Percentiles rank a stretch among this genome's conserved stretches.
phyloP scores from a whole-genome alignment of 2,888 invertebrate species.

The Dascillus cervinus region DNA sequence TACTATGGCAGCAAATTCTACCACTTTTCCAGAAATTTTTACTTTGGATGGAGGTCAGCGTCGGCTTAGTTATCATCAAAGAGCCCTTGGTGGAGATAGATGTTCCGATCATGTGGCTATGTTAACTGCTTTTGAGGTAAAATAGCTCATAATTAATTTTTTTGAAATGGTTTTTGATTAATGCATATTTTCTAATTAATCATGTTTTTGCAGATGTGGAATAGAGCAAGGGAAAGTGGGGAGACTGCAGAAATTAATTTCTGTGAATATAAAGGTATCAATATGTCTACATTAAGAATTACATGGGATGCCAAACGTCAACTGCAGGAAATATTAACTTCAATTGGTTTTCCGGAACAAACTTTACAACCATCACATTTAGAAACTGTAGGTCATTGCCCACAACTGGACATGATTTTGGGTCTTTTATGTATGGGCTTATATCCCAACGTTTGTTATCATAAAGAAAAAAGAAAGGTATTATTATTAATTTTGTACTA shows the following conservation, averaged over 20 bases:
- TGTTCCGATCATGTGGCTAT: slow-evolving; percentile 94
- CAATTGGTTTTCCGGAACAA: slow-evolving; percentile 86
- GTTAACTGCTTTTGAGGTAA: slow-evolving; percentile 80
- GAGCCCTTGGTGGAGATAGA: slow-evolving; percentile 76
- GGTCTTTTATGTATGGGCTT: slow-evolving; percentile 84
- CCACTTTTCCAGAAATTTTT: slow-evolving; percentile 94
- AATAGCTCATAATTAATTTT: slow-evolving; percentile 4
- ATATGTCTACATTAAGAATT: slow-evolving; percentile 80
- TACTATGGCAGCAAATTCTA: slow-evolving; percentile 91
- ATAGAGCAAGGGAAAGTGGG: slow-evolving; percentile 57
- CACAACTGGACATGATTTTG: slow-evolving; percentile 72
- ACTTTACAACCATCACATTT: slow-evolving; percentile 66
- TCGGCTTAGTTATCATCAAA: slow-evolving; percentile 75
- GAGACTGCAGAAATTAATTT: slow-evolving; percentile 73
- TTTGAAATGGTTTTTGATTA: background rate
- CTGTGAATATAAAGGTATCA: slow-evolving; percentile 88
- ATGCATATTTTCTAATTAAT: background rate
- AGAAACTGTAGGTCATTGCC: slow-evolving; percentile 70
- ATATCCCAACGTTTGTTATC: slow-evolving; percentile 94
- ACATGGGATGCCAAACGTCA: slow-evolving; percentile 84
- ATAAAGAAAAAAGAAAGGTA: slow-evolving; percentile 88
- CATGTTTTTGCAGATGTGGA: slow-evolving; percentile 53
- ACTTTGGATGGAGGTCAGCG: slow-evolving; percentile 67
- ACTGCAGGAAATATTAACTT: slow-evolving; percentile 50
- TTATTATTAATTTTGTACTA: background rate